Evolutionary conservation across 1,140 invertebrate species (phyloP).

Genomic region (Panagrolaimus sp.): DNA sequence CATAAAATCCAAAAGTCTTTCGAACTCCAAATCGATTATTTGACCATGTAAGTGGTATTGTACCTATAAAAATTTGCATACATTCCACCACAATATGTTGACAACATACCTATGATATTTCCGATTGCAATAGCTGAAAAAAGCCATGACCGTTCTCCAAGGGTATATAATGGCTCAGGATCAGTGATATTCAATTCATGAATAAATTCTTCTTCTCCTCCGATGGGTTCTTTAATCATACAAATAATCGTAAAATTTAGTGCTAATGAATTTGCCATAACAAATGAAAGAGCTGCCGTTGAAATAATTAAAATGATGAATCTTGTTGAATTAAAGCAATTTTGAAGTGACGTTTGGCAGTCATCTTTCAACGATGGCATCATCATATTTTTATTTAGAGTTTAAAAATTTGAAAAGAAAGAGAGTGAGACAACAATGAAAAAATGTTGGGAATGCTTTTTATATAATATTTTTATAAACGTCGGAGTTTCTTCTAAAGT

Average conservation of each 20-base stretch:
- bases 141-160: slow-evolving; percentile 22
- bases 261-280: slow-evolving; percentile 26
- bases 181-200: not conserved
- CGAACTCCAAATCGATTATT: not conserved
- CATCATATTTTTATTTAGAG: too few species aligned
- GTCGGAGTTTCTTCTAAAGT: too few species aligned
- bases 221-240: slow-evolving; percentile 19
- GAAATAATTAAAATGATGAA: slow-evolving; percentile 21
- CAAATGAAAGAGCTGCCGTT: slow-evolving; percentile 24
- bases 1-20: not conserved
- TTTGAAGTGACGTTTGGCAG: not conserved
- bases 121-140: slow-evolving; percentile 43
- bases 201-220: not conserved
- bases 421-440: too few species aligned
- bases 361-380: too few species aligned
- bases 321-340: slow-evolving; percentile 18
- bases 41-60: not conserved
- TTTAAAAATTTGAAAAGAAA: too few species aligned
- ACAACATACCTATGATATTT: slow-evolving; percentile 17
- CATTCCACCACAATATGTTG: too few species aligned
- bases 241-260: slow-evolving; percentile 35
- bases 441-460: too few species aligned
- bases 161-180: slow-evolving; percentile 15
- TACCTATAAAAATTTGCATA: not conserved
- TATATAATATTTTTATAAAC: too few species aligned